A percentile compares a stretch with the other conserved stretches of the same genome.
phyloP scores from a whole-genome alignment of 2,113 vertebrate genomes.

The Danionella cerebrum region DNA sequence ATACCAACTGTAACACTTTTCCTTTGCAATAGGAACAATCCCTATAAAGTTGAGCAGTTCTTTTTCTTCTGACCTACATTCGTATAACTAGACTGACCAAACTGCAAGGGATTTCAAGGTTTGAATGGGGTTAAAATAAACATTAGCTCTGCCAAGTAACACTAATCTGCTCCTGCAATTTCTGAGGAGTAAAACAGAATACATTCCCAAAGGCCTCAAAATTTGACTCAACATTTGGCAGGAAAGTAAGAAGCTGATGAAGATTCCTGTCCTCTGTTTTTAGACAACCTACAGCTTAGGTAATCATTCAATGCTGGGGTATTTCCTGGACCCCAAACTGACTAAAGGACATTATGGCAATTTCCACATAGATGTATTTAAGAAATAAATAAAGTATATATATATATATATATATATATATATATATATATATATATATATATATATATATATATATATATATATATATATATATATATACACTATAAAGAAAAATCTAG shows the following conservation, averaged over 20 bases:
- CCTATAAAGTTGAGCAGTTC: not conserved
- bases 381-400: no score
- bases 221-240: slow-evolving; percentile 7
- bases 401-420: no score
- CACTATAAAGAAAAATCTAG: no score
- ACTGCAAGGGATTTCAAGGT: slow-evolving; percentile 1
- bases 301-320: slow-evolving; percentile 13
- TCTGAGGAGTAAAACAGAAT: not conserved
- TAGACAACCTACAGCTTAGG: not conserved
- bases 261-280: not conserved
- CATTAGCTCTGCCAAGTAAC: slow-evolving; percentile 25
- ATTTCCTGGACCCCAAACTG: not conserved
- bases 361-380: no score
- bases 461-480: no score
- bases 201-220: not conserved
- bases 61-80: slow-evolving; percentile 51
- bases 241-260: slow-evolving; percentile 9
- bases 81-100: slow-evolving; percentile 24
- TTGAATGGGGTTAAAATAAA: slow-evolving; percentile 42
- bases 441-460: no score
- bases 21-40: not conserved
- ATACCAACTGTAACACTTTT: slow-evolving; percentile 21
- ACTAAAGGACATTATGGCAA: no score
- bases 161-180: slow-evolving; percentile 11
- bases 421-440: no score